phyloP scores from a whole-genome alignment of 1,140 invertebrate species.

The Anagrus nilaparvatae region DNA sequence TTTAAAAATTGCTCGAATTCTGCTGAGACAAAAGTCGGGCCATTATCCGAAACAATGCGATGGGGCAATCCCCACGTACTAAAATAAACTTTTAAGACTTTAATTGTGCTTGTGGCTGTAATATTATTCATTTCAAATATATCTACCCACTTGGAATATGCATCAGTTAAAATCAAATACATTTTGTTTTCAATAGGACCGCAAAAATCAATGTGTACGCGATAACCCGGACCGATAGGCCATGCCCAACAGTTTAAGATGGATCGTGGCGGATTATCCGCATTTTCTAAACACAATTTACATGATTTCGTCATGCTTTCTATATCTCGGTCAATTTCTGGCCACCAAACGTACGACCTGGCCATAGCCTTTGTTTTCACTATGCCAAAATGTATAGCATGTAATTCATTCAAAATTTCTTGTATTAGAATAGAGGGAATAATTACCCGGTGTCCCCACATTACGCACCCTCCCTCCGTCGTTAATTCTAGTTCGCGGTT shows the following conservation, averaged over 20 bases:
- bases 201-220: conserved; percentile 7
- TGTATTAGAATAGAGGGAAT: conserved; percentile 17
- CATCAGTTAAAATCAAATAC: conserved; percentile 10
- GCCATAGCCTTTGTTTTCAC: conserved; percentile 26
- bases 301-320: conserved; percentile 9
- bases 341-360: conserved; percentile 18
- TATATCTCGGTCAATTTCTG: conserved; percentile 14
- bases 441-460: conserved; percentile 25
- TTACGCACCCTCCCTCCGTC: conserved; percentile 18
- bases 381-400: conserved; percentile 24
- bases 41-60: no score
- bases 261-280: conserved; percentile 4
- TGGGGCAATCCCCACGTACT: no score
- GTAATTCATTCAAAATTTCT: conserved; percentile 21
- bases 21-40: not conserved
- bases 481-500: no score
- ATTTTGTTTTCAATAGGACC: conserved; percentile 10
- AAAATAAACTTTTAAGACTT: no score
- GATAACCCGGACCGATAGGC: conserved; percentile 16
- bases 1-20: conserved; percentile 1
- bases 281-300: conserved; percentile 5
- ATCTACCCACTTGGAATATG: conserved; percentile 16
- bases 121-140: not conserved
- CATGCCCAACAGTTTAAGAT: conserved; percentile 21
- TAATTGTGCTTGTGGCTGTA: no score